phyloP scores from a whole-genome alignment of 2,113 vertebrate genomes.

The Seriola dumerili region DNA sequence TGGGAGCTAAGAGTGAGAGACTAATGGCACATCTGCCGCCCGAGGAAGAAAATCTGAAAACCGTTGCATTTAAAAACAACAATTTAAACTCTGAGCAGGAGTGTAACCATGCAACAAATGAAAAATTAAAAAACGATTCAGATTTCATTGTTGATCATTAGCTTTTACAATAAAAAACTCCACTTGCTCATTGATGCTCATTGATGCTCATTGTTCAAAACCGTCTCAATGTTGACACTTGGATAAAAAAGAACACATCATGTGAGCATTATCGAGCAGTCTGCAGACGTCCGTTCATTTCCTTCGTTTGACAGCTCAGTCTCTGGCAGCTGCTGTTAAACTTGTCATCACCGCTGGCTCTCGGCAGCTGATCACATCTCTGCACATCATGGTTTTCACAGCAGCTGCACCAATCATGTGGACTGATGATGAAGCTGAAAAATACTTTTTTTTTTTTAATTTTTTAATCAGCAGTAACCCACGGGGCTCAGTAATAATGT shows the following conservation, averaged over 20 bases:
- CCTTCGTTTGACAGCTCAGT: slow-evolving; percentile 31
- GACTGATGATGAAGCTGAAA: too few relatives aligned
- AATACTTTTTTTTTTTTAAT: too few relatives aligned
- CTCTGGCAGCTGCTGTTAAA: not conserved
- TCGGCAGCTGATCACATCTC: not conserved
- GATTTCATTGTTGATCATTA: too few relatives aligned
- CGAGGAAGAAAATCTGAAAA: slow-evolving; percentile 5
- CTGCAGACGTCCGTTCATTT: slow-evolving; percentile 49
- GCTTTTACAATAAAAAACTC: not conserved
- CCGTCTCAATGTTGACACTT: not conserved
- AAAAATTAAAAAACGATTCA: not conserved
- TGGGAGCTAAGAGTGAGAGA: not conserved
- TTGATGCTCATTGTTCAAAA: not conserved
- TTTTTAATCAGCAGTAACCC: too few relatives aligned
- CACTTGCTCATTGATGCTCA: not conserved
- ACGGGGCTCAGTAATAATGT: too few relatives aligned
- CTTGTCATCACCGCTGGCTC: not conserved
- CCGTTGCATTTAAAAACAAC: not conserved
- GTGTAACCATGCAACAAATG: not conserved
- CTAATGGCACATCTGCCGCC: not conserved
- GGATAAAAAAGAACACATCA: not conserved
- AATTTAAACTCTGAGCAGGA: not conserved
- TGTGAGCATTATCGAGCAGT: slow-evolving; percentile 41
- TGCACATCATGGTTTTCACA: not conserved
- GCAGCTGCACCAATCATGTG: too few relatives aligned